phyloP scores from a whole-genome alignment of 2,797 vertebrate species.

The Cercopithecus hamlyni region DNA sequence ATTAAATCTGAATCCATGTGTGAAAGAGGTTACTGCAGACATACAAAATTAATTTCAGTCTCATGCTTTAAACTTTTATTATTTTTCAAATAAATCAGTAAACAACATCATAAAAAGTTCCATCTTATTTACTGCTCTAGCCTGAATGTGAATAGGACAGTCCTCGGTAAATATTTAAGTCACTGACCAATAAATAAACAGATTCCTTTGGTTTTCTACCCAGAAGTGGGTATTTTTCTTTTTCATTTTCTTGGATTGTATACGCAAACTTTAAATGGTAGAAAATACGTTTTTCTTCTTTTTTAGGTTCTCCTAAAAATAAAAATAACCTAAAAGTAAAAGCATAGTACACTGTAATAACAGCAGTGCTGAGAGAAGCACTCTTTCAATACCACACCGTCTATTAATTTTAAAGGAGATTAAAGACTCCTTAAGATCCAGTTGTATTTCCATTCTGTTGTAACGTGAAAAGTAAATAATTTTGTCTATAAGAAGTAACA shows the following conservation, averaged over 20 bases:
- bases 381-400: neutral
- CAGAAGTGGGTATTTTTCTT: slow-evolving; percentile 3
- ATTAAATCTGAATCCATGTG: neutral
- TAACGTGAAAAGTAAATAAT: slow-evolving; percentile 41
- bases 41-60: slow-evolving; percentile 60
- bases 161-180: slow-evolving; percentile 59
- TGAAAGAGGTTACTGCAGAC: neutral
- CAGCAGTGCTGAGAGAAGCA: neutral
- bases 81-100: slow-evolving; percentile 63
- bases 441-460: slow-evolving; percentile 10
- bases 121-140: slow-evolving; percentile 43
- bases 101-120: slow-evolving; percentile 56
- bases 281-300: neutral
- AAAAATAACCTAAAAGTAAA: slow-evolving; percentile 37
- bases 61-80: slow-evolving; percentile 60
- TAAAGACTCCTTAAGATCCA: slow-evolving; percentile 47
- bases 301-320: neutral
- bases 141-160: neutral
- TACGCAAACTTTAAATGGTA: slow-evolving; percentile 1
- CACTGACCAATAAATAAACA: slow-evolving; percentile 46
- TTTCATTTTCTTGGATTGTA: neutral
- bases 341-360: neutral
- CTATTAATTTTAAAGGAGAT: slow-evolving; percentile 26
- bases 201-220: slow-evolving; percentile 36
- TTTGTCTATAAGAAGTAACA: neutral